Evolutionary conservation across 2,888 invertebrate species (phyloP).

Genomic region (Rotaria magnacalcarata): DNA sequence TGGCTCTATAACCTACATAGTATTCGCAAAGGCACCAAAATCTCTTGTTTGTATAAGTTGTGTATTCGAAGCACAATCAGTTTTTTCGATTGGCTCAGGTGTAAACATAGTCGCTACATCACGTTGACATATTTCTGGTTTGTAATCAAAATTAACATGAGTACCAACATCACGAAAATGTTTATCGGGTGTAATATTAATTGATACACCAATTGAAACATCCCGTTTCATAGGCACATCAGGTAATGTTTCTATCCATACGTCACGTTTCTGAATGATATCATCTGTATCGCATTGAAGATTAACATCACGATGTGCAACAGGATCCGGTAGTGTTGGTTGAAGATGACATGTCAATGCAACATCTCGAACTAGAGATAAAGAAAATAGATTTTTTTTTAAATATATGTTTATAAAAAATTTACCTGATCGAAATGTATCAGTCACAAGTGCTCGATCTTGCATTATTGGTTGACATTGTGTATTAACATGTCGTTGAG

Average conservation of each 20-base stretch:
- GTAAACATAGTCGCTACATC: conserved; percentile 8
- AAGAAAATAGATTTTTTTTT: too few species aligned
- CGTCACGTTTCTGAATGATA: neutral
- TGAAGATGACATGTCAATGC: conserved; percentile 27
- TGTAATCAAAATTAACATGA: conserved; percentile 29
- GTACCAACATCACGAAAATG: conserved; percentile 32
- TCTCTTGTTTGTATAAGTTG: conserved; percentile 12
- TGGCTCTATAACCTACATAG: neutral
- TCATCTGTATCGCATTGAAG: conserved; percentile 38
- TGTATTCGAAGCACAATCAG: neutral
- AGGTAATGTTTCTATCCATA: neutral
- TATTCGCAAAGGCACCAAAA: conserved; percentile 12
- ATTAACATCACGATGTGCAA: conserved; percentile 40
- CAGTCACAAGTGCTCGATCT: conserved; percentile 28
- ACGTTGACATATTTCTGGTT: conserved; percentile 13
- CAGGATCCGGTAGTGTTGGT: conserved; percentile 5
- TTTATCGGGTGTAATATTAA: neutral
- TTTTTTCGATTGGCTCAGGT: neutral
- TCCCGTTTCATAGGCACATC: neutral
- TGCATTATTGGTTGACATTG: conserved; percentile 30
- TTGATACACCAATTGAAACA: neutral
- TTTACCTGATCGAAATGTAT: conserved; percentile 18
- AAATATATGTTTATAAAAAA: neutral
- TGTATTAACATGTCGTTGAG: neutral
- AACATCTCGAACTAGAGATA: conserved; percentile 1